phyloP scores from a whole-genome alignment of 2,888 invertebrate species.

The Balanococcus diminutus region DNA sequence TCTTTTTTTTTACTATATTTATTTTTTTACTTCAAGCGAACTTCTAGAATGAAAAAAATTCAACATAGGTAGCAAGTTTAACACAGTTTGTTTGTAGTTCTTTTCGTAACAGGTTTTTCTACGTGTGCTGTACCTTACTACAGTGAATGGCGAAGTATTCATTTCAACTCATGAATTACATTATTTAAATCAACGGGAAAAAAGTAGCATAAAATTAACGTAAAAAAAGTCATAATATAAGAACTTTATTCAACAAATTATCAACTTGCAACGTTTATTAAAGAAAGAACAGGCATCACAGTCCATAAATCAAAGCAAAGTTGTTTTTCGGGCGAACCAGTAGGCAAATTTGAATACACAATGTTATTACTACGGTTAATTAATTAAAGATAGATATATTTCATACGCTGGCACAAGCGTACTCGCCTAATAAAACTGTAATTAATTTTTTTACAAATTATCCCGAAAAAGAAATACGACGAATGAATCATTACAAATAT shows the following conservation, averaged over 20 bases:
- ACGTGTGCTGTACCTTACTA: no score
- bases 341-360: not conserved
- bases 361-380: not conserved
- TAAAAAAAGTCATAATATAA: not conserved
- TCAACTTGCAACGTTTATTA: not conserved
- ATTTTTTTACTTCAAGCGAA: not conserved
- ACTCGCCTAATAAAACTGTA: not conserved
- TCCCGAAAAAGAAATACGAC: not conserved
- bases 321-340: not conserved
- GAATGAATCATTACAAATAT: not conserved
- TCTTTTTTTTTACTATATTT: no score
- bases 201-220: not conserved
- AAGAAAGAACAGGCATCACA: not conserved
- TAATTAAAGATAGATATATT: not conserved
- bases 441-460: not conserved
- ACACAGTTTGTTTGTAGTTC: no score
- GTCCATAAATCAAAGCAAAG: not conserved
- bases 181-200: not conserved
- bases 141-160: no score
- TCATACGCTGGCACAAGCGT: not conserved
- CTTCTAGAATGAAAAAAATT: not conserved
- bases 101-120: no score
- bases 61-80: no score
- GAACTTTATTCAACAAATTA: slow-evolving; percentile 7
- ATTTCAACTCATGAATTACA: not conserved